Percentiles rank a stretch among this genome's conserved stretches.
Evolutionary conservation across 2,888 invertebrate species (phyloP).

Genomic region (Tortrix viridana): DNA sequence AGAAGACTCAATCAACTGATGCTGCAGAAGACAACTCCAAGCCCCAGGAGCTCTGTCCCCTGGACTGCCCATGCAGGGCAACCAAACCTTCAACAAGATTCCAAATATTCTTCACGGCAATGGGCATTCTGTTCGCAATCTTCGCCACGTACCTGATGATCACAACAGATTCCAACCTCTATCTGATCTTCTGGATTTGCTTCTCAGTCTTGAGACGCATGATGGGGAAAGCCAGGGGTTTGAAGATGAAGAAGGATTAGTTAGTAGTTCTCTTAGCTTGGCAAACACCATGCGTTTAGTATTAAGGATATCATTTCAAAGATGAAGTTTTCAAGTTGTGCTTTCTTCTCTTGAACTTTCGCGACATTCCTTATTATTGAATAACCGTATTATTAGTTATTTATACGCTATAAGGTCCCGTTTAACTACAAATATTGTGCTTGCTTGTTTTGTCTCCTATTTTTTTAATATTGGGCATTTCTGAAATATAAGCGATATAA

Average conservation of each 20-base stretch:
- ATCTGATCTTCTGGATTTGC: conserved; percentile 71
- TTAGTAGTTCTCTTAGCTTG: neutral
- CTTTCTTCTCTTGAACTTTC: too few relatives aligned
- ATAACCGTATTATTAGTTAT: too few relatives aligned
- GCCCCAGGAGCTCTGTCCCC: conserved; percentile 50
- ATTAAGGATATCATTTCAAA: too few relatives aligned
- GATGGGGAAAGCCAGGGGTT: conserved; percentile 54
- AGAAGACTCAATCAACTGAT: neutral
- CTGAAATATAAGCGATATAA: too few relatives aligned
- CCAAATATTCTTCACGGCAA: conserved; percentile 55
- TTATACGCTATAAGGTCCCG: too few relatives aligned
- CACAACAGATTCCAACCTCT: conserved; percentile 68
- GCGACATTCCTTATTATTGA: too few relatives aligned
- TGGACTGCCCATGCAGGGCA: conserved; percentile 57
- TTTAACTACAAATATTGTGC: too few relatives aligned
- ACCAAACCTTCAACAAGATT: conserved; percentile 39
- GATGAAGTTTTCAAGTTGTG: too few relatives aligned
- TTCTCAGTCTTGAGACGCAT: conserved; percentile 70
- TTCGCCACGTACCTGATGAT: conserved; percentile 70
- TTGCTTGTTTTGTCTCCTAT: too few relatives aligned
- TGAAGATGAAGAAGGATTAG: conserved; percentile 56
- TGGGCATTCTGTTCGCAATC: conserved; percentile 67
- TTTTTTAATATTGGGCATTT: too few relatives aligned
- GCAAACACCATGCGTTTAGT: too few relatives aligned
- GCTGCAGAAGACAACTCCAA: conserved; percentile 38